Percentiles rank a stretch among this genome's conserved stretches.
Evolutionary conservation across 92 coral and sea anemone genomes (phyloP).

Genomic region (Meandrina meandrites): DNA sequence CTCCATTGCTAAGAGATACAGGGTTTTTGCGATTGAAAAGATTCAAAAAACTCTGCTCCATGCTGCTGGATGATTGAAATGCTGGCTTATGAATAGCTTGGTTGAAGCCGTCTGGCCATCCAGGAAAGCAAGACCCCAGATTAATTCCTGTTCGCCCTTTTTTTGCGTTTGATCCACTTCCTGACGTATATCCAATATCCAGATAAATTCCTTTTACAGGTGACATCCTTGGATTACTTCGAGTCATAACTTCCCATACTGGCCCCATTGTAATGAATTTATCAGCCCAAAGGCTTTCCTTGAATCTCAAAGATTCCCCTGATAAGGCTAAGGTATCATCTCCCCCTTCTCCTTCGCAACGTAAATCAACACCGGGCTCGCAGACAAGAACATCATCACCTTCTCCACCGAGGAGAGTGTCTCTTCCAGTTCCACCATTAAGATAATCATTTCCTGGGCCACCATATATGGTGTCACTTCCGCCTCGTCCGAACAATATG

Average conservation of each 20-base stretch:
- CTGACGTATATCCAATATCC: conserved; percentile 25
- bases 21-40: conserved; percentile 15
- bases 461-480: conserved; percentile 35
- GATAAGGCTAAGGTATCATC: conserved; percentile 16
- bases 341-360: conserved; percentile 27
- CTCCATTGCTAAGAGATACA: neutral
- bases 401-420: conserved; percentile 24
- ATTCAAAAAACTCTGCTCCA: neutral
- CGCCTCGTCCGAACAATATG: conserved; percentile 47
- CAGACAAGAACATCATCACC: conserved; percentile 30
- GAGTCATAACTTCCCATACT: neutral
- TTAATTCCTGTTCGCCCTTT: conserved; percentile 20
- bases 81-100: conserved; percentile 29
- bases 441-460: conserved; percentile 48
- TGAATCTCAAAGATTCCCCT: conserved; percentile 14
- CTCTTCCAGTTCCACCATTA: conserved; percentile 45
- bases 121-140: conserved; percentile 32
- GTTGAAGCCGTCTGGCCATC: conserved; percentile 37
- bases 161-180: conserved; percentile 1
- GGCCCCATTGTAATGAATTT: conserved; percentile 14
- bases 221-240: neutral
- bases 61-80: neutral
- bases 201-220: conserved; percentile 32
- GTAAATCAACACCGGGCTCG: conserved; percentile 3
- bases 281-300: neutral